Conservation (phyloP, 92 coral and sea anemone genomes). For the Phenganax marumi region DNA sequence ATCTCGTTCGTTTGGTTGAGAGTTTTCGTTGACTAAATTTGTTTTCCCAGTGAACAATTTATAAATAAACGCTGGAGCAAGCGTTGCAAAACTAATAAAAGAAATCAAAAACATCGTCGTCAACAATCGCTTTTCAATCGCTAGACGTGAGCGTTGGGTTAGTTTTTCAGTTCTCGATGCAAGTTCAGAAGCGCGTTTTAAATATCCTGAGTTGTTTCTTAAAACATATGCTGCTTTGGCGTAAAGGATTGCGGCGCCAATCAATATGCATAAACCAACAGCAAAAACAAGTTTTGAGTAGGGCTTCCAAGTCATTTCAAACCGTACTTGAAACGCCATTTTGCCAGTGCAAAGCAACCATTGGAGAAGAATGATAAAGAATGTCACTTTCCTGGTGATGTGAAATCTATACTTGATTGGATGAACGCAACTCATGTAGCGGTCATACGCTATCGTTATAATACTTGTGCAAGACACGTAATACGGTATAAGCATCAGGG, state of each 20-base stretch:
- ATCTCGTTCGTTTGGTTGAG: too few species aligned
- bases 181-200: neutral
- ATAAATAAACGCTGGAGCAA: neutral
- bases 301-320: neutral
- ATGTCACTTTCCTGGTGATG: neutral
- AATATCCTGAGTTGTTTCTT: neutral
- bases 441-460: neutral
- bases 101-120: neutral
- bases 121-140: neutral
- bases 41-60: too few species aligned
- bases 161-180: neutral
- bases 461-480: neutral
- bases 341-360: neutral
- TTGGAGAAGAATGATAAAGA: neutral
- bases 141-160: neutral
- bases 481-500: neutral
- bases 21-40: too few species aligned
- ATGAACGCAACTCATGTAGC: conserved; percentile 8
- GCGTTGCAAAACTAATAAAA: neutral
- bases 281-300: too few species aligned
- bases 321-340: neutral
- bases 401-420: neutral
- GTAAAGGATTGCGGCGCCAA: neutral
- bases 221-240: neutral
- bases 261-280: neutral